Evolutionary conservation across 1,140 invertebrate genomes (phyloP), one percentile per base, ranked within the genome.

Genomic region (Thaumetopoea pityocampa): DNA sequence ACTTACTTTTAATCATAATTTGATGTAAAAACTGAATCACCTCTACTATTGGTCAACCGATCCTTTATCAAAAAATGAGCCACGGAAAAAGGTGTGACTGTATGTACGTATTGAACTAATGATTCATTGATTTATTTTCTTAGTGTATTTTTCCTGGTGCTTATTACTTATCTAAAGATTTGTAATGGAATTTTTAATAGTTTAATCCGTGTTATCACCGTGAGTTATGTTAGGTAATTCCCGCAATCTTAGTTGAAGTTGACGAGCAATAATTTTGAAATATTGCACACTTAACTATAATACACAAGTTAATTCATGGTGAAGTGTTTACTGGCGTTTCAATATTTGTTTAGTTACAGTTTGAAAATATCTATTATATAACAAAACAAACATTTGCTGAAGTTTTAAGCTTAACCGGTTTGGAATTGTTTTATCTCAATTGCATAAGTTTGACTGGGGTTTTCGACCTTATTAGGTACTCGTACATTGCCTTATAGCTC

Each of bases 141-240:
- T 32, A 9, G 6, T 5, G 3, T n/a, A n/a, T 3, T 23, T 23
- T 3, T 7, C 2, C 22, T 8, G 5, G 7, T 23, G 8, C 26
- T 6, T 26, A 15, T 36, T 24, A 36, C 17, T 14, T 17, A 26
- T 6, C 3, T 12, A 34, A 14, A 51, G 54, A 67, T 66, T 65
- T 59, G 60, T 51, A 54, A 58, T 47, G 63, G 61, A 62, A 57
- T 60, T 55, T 57, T 62, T 64, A 55, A 46, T 37, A 16, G 29
- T 35, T 51, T 41, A 48, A 58, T 47, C 47, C 45, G 33, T 37
- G 38, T 64, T 57, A 56, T 65, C 53, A 45, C 49, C 22, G 20
- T 24, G 12, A 60, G 45, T 58, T 62, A 42, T 58, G 49, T 40
- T 14, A 45, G 61, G 54, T 54, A 57, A 52, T 15, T 18, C 11